Evolutionary conservation across 2,113 vertebrate genomes (phyloP), one percentile per base, ranked within the genome.

Genomic region (Gobius niger): DNA sequence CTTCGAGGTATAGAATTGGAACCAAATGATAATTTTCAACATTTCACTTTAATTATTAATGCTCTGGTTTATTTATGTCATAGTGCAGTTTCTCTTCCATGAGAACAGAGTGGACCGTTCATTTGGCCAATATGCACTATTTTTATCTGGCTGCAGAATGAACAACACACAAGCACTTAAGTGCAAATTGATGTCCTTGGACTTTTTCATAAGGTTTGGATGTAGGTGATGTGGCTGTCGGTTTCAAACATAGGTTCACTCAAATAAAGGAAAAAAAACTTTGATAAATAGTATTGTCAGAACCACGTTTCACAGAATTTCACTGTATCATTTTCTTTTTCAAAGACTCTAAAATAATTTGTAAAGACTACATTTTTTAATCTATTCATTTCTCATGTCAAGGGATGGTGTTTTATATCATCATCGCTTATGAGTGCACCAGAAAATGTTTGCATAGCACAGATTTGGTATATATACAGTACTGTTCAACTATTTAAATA

Each of bases 171-270:
- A 59, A 15, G 56, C 56, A 60, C 57, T 60, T 15, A 42, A 14
- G 57, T 14, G n/a, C 57, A 60, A 60, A 60, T 42, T 60, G 57
- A 60, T 42, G 57, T 60, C 57, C 57, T 60, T 60, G 57, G 40
- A 42, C 57, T 7, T 34, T 8, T 15, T 56, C 53, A 56, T 13
- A 34, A 19, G 11, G 19, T 34, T 18, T 24, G 9, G 52, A 9
- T 51, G 15, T 34, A 34, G 24, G 24, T 12, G 12, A 3, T 14
- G 5, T 49, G 12, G 13, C 47, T 46, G 47, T 50, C 13, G 12
- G 15, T 50, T 50, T 50, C 11, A 11, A 50, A 50, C 8, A 59
- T 41, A 44, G n/a, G 14, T 60, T 56, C 19, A 6, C 9, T 56
- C 12, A 24, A 6, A 9, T 56, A 56, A 24, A 6, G 12, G 19